Conservation (phyloP, 1,140 invertebrate genomes). For the Saccostrea cuccullata region DNA sequence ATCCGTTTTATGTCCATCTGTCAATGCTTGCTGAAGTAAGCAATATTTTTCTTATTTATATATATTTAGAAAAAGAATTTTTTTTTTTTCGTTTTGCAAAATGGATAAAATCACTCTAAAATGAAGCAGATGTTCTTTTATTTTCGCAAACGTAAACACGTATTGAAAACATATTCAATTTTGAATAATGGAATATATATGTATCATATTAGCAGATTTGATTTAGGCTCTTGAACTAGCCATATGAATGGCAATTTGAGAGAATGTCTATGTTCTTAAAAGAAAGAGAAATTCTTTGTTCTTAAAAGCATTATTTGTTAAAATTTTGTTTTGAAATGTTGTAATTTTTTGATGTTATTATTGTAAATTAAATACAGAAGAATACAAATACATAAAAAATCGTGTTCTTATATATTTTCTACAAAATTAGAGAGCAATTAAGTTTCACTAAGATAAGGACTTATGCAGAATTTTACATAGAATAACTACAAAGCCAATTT, state of each 20-base stretch:
- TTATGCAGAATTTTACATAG: neutral
- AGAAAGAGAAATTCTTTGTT: neutral
- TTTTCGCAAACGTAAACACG: too few species aligned
- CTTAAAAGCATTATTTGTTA: conserved; percentile 29
- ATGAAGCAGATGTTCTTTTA: neutral
- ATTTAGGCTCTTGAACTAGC: neutral
- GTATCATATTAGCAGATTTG: neutral
- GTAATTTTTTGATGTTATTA: conserved; percentile 19
- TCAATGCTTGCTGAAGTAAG: neutral
- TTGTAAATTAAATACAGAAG: conserved; percentile 21
- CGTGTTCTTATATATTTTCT: neutral
- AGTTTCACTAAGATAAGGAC: too few species aligned
- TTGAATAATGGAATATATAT: neutral
- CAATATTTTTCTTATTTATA: conserved; percentile 1
- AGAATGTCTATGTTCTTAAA: neutral
- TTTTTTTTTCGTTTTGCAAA: neutral
- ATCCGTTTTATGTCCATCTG: conserved; percentile 7
- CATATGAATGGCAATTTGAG: neutral
- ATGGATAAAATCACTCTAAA: neutral
- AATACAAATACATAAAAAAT: neutral
- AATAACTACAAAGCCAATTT: neutral
- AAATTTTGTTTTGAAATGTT: conserved; percentile 31
- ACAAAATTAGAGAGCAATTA: neutral
- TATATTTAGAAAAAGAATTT: neutral
- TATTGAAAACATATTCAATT: neutral